phyloP scores from a whole-genome alignment of 2,113 vertebrate species.

The Symphodus melops region DNA sequence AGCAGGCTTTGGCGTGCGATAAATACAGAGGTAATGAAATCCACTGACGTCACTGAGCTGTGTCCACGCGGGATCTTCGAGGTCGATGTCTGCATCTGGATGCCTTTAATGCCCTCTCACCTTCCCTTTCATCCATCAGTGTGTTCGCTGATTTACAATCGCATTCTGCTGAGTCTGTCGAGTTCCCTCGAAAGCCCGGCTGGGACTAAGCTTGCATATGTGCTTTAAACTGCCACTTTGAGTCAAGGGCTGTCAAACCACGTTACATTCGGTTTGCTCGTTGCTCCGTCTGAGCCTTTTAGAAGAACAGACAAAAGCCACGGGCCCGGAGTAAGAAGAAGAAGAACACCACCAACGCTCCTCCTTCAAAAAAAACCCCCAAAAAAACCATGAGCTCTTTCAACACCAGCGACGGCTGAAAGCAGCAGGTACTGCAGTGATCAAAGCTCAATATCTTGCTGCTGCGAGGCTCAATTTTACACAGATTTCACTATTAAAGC shows the following conservation, averaged over 20 bases:
- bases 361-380: conserved; percentile 17
- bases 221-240: conserved; percentile 54
- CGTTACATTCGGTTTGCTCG: conserved; percentile 50
- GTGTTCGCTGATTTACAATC: conserved; percentile 12
- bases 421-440: conserved; percentile 2
- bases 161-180: conserved; percentile 40
- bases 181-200: conserved; percentile 44
- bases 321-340: not conserved
- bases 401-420: not conserved
- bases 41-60: not conserved
- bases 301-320: conserved; percentile 45
- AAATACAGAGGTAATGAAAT: no score
- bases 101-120: conserved; percentile 17
- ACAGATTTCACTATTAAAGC: conserved; percentile 1
- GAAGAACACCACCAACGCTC: not conserved
- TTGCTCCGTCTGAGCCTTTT: conserved; percentile 60
- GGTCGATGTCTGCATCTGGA: conserved; percentile 25
- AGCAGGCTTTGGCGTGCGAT: no score
- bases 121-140: not conserved
- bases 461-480: conserved; percentile 12
- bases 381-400: conserved; percentile 13
- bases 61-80: not conserved
- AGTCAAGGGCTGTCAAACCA: conserved; percentile 56
- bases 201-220: conserved; percentile 55
- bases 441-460: conserved; percentile 27